These are phyloP conservation scores for Coregonus ussuriensis DNA, from an alignment of 2,797 vertebrate species.

Conservation along the genomic window DNA sequence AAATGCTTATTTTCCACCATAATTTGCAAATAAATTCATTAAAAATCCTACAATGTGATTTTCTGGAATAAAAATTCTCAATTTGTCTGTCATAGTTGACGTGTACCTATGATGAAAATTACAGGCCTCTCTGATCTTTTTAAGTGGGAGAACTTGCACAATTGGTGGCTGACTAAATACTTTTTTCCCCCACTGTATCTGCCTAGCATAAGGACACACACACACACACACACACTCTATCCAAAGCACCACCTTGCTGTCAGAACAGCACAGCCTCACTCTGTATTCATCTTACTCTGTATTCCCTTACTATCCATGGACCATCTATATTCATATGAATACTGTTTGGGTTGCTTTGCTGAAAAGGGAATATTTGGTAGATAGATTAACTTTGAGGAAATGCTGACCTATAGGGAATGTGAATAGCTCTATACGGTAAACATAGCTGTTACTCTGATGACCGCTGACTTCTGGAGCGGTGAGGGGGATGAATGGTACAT, in stretches of 20 bases:
- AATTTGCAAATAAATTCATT: too few species aligned
- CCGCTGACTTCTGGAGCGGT: constrained; percentile 47
- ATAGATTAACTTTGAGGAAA: constrained; percentile 31
- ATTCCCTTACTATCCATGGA: constrained; percentile 6
- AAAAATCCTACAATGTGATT: too few species aligned
- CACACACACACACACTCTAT: neutral
- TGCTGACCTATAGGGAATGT: constrained; percentile 39
- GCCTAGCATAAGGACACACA: neutral
- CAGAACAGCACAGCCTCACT: constrained; percentile 38
- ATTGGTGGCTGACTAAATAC: too few species aligned
- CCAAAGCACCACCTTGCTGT: constrained; percentile 19
- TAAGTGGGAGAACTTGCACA: too few species aligned
- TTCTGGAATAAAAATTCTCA: too few species aligned
- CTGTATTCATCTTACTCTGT: constrained; percentile 54
- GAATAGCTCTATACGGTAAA: constrained; percentile 13
- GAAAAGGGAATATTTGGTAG: constrained; percentile 33
- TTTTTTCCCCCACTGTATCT: too few species aligned
- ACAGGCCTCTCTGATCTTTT: too few species aligned
- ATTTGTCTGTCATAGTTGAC: too few species aligned
- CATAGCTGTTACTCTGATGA: constrained; percentile 40
- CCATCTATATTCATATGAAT: constrained; percentile 35
- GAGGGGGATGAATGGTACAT: constrained; percentile 14
- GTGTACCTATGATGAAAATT: too few species aligned
- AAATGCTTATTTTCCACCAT: too few species aligned
- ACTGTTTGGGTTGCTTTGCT: constrained; percentile 40